Evolutionary conservation across 2,888 invertebrate genomes (phyloP).

Genomic region (Campoletis raptor): DNA sequence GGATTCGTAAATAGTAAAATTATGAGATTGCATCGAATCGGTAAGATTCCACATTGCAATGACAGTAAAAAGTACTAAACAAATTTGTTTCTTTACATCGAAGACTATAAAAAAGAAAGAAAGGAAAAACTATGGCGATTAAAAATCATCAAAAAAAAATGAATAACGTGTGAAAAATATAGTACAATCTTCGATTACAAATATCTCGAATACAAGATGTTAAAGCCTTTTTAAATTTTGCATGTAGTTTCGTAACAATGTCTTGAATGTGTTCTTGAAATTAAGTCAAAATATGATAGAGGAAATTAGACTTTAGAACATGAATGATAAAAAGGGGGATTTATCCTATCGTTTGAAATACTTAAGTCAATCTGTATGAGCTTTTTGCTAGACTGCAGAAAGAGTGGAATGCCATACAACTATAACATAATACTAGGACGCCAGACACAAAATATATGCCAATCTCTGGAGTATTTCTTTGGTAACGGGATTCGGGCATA

Average conservation of each 20-base stretch:
- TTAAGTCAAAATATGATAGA: too few relatives aligned
- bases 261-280: too few relatives aligned
- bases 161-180: too few relatives aligned
- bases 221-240: too few relatives aligned
- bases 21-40: conserved; percentile 2
- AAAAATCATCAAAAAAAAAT: too few relatives aligned
- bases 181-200: too few relatives aligned
- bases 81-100: too few relatives aligned
- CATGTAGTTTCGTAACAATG: too few relatives aligned
- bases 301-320: too few relatives aligned
- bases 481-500: conserved; percentile 34
- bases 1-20: background rate
- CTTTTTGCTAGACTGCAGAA: conserved; percentile 30
- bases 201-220: too few relatives aligned
- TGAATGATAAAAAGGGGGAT: background rate
- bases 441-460: conserved; percentile 36
- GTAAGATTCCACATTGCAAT: background rate
- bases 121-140: background rate
- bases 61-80: too few relatives aligned
- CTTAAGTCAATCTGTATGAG: conserved; percentile 14
- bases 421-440: conserved; percentile 28
- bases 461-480: conserved; percentile 40
- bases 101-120: background rate
- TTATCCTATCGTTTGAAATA: background rate
- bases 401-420: conserved; percentile 18